phyloP scores from a whole-genome alignment of 1,140 invertebrate genomes.

The Plutomurus gul region DNA sequence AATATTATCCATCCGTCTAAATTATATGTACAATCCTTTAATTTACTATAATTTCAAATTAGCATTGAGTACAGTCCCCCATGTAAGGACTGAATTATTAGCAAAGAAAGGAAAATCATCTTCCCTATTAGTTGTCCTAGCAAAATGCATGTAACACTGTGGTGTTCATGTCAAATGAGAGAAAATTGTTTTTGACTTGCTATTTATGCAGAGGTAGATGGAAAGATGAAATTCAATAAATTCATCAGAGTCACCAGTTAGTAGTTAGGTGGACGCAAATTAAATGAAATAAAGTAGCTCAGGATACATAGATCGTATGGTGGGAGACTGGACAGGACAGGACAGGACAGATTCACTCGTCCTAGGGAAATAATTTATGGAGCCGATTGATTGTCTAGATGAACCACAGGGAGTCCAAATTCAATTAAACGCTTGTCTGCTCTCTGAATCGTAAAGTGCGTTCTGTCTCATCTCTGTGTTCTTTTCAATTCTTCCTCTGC shows the following conservation, averaged over 20 bases:
- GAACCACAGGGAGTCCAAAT: slow-evolving; percentile 44
- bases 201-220: background rate
- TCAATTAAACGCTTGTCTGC: slow-evolving; percentile 49
- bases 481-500: background rate
- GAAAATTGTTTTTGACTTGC: background rate
- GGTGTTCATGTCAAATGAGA: background rate
- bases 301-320: background rate
- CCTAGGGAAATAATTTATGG: slow-evolving; percentile 40
- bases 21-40: no score
- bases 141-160: no score
- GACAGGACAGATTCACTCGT: slow-evolving; percentile 11
- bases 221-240: background rate
- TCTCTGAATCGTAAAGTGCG: slow-evolving; percentile 25
- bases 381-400: slow-evolving; percentile 50
- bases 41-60: no score
- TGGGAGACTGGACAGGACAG: background rate
- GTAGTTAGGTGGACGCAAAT: background rate
- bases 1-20: no score
- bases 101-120: no score
- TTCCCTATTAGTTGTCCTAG: no score
- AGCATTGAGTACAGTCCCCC: no score
- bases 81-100: no score
- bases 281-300: slow-evolving; percentile 30
- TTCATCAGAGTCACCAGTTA: background rate
- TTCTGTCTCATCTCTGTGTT: slow-evolving; percentile 3